Evolutionary conservation across 2,797 vertebrate genomes (phyloP), one percentile per base, ranked within the genome.

Genomic region (Amphiprion clarkii): DNA sequence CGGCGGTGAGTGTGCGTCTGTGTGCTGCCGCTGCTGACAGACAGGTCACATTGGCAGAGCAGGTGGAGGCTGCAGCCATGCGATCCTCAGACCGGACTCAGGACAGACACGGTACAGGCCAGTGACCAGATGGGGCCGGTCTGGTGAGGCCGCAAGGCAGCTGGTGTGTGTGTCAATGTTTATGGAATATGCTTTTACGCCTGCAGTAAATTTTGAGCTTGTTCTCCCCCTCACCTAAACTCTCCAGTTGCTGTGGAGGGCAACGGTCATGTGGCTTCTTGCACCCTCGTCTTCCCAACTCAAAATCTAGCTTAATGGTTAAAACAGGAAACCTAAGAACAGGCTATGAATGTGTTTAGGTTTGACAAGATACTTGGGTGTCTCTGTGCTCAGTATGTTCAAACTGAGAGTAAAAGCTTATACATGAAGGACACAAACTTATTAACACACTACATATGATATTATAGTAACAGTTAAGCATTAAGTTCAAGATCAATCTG

Each of bases 151-250:
- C 52, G 88, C 79, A 68, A 83, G 82, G 89, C 94, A 95, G 94
- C 93, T 94, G 94, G 89, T 78, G 86, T 91, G 87, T 93, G 84
- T 95, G 93, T 95, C 93, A 94, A 94, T 94, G 95, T 95, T 95
- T 95, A 94, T 93, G 85, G 94, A 95, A 94, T 95, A 95, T 93
- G 93, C 84, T 87, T 94, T 95, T 93, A 94, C 85, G 72, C 88
- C 85, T 23, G 75, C 91, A 85, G 91, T 95, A 94, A 95, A 95
- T 95, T 91, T 93, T 85, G 49, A 63, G 72, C 93, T 95, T 48
- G 87, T 92, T 89, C 56, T 55, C 40, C 9, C 25, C 63, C 39
- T 54, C 74, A 58, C 65, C 85, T 44, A 76, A 67, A 67, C 79
- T 85, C 78, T 92, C 83, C 3, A 6, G 80, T 93, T 93, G 88